Percentiles rank a stretch among this genome's conserved stretches.
These are phyloP conservation scores for Mobula birostris DNA, from an alignment of 2,113 vertebrate species.

Conservation along the genomic window DNA sequence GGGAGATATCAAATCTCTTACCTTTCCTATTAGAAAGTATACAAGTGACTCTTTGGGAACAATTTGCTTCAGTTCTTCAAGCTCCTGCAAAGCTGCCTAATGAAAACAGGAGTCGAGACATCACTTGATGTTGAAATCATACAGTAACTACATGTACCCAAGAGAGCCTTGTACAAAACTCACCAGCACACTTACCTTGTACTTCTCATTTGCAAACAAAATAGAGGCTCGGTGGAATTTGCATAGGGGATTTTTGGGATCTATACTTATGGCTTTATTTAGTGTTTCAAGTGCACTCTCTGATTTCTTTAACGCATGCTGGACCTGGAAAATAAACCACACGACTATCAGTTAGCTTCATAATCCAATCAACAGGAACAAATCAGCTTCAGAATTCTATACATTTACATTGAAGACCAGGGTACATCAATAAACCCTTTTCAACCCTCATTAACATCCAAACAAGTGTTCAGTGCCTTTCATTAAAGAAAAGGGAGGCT, in stretches of 20 bases:
- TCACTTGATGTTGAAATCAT: neutral
- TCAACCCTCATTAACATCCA: neutral
- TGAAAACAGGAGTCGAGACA: constrained; percentile 40
- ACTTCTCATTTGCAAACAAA: constrained; percentile 95
- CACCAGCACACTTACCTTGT: constrained; percentile 68
- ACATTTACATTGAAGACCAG: neutral
- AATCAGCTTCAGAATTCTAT: neutral
- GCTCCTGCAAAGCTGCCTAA: constrained; percentile 93
- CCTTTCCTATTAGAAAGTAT: constrained; percentile 99
- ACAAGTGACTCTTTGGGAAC: constrained; percentile 99
- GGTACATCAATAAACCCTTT: neutral
- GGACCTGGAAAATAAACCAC: constrained; percentile 62
- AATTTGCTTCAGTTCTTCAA: constrained; percentile 97
- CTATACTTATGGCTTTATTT: constrained; percentile 89
- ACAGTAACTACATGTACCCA: too few relatives aligned
- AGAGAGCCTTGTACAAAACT: neutral
- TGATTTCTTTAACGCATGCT: constrained; percentile 93
- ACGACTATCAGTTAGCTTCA: neutral
- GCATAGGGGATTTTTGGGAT: constrained; percentile 97
- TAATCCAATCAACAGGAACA: neutral
- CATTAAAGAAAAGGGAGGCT: neutral
- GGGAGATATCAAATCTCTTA: constrained; percentile 47
- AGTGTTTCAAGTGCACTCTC: constrained; percentile 93
- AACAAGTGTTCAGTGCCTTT: neutral
- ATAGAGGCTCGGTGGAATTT: constrained; percentile 97